phyloP scores from a whole-genome alignment of 23 tunicate genomes.

The Phallusia fumigata region DNA sequence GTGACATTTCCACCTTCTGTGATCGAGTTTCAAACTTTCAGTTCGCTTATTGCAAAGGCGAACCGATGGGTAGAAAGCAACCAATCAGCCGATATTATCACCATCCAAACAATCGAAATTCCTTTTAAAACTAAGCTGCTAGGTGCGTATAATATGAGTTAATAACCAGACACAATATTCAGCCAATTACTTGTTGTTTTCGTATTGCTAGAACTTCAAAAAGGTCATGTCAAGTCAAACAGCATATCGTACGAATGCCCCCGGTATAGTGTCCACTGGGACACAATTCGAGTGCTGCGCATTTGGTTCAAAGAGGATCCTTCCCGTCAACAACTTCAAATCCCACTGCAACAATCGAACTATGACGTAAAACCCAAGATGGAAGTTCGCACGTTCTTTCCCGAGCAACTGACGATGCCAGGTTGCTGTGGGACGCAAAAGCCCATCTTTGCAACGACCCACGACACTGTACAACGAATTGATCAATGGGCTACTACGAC shows the following conservation, averaged over 20 bases:
- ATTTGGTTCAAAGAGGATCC: conserved; percentile 31
- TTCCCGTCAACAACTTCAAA: conserved; percentile 2
- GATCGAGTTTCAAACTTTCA: conserved; percentile 31
- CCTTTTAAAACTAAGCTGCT: conserved; percentile 36
- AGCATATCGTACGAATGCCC: conserved; percentile 22
- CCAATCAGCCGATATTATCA: not conserved
- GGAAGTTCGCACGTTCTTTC: conserved; percentile 49
- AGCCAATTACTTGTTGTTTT: not conserved
- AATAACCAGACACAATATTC: not conserved
- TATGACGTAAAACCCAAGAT: not conserved
- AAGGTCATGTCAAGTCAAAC: conserved; percentile 40
- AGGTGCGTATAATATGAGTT: conserved; percentile 13
- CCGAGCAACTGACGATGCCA: conserved; percentile 52
- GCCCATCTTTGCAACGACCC: conserved; percentile 50
- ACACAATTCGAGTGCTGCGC: conserved; percentile 50
- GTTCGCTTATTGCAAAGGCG: conserved; percentile 17
- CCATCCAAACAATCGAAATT: conserved; percentile 35
- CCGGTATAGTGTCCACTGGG: conserved; percentile 34
- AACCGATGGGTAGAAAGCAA: conserved; percentile 37
- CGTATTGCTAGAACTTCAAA: conserved; percentile 22
- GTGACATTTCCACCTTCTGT: conserved; percentile 31
- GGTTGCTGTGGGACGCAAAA: conserved; percentile 74
- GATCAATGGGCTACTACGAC: conserved; percentile 50
- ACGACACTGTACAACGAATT: conserved; percentile 38
- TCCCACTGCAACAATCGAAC: not conserved